These are phyloP conservation scores for Corvus cornix DNA, from an alignment of 2,113 vertebrate species.

Conservation along the genomic window DNA sequence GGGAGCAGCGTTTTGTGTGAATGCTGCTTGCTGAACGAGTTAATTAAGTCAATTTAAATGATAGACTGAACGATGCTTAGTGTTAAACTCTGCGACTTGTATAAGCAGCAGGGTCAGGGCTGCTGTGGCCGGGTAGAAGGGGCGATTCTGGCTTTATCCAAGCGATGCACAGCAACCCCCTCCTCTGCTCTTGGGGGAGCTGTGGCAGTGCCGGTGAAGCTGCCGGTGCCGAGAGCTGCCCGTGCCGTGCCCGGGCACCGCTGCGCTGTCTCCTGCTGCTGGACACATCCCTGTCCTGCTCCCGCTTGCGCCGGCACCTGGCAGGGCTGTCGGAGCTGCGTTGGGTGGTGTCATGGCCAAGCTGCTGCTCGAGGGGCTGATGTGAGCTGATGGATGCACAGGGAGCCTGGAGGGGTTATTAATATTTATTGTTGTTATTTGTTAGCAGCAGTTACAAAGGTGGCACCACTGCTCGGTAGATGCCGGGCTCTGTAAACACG, in stretches of 20 bases:
- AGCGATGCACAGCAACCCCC: no score
- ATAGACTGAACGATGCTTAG: neutral
- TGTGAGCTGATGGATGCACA: neutral
- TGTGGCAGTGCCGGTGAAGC: neutral
- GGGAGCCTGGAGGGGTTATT: neutral
- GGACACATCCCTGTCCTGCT: neutral
- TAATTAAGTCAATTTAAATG: conserved; percentile 34
- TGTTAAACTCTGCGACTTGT: neutral
- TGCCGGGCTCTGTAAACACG: neutral
- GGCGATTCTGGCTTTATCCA: accelerated
- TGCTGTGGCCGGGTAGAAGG: neutral
- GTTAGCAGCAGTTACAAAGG: neutral
- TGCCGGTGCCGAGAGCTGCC: neutral
- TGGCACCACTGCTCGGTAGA: accelerated
- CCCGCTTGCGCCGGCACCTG: accelerated
- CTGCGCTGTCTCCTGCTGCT: neutral
- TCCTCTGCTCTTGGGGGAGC: neutral
- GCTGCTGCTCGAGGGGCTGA: neutral
- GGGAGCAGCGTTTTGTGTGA: neutral
- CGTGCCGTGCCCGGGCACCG: accelerated
- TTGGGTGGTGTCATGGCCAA: neutral
- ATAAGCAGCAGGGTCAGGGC: neutral
- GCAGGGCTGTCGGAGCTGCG: accelerated
- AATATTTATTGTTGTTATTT: neutral
- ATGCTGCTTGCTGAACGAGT: conserved; percentile 5